Percentiles rank a stretch among this genome's conserved stretches.
phyloP scores from a whole-genome alignment of 2,797 vertebrate species.

The Halcyon smyrnensis region DNA sequence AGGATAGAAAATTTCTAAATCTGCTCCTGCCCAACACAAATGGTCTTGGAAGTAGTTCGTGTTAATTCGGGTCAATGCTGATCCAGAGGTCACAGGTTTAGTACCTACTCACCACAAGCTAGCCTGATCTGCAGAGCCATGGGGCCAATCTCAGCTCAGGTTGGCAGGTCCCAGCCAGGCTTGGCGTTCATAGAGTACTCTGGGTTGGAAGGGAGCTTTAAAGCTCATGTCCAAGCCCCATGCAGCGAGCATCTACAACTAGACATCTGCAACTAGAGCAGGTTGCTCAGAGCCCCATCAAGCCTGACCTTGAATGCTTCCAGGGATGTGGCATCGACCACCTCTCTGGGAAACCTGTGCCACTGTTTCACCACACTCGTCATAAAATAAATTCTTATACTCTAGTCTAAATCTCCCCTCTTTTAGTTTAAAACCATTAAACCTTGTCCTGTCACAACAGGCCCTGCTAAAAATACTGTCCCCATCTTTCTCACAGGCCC shows the following conservation, averaged over 20 bases:
- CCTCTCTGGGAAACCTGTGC: neutral
- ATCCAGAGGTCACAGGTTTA: neutral
- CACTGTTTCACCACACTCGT: neutral
- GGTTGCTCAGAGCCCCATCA: neutral
- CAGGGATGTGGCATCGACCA: neutral
- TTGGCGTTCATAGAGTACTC: neutral
- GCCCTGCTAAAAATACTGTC: neutral
- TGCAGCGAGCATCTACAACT: neutral
- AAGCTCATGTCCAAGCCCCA: neutral
- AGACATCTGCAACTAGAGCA: neutral
- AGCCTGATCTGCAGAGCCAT: fast-evolving
- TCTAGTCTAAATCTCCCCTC: neutral
- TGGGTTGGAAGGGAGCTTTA: neutral
- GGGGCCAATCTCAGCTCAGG: neutral
- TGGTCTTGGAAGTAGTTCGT: neutral
- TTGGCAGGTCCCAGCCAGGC: neutral
- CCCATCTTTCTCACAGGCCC: neutral
- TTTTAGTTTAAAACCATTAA: neutral
- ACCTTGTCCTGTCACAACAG: neutral
- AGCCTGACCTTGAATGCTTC: neutral
- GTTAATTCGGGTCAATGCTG: neutral
- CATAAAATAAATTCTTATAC: neutral
- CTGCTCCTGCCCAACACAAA: neutral
- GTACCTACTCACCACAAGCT: neutral
- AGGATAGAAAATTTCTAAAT: neutral